phyloP scores from a whole-genome alignment of 2,113 vertebrate genomes.

The Bufo bufo region DNA sequence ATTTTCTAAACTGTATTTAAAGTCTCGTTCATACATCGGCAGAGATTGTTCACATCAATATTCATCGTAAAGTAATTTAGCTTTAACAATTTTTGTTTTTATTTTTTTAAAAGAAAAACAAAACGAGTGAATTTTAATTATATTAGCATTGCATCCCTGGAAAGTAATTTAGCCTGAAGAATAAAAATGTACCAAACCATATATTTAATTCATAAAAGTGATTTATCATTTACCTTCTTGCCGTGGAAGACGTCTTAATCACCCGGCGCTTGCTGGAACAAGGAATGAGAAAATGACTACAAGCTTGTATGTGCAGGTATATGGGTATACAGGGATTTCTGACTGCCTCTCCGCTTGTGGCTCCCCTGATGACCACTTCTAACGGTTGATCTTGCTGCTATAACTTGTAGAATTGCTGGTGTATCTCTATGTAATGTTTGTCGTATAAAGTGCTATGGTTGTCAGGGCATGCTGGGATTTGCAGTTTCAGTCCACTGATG shows the following conservation, averaged over 20 bases:
- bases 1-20: slow-evolving; percentile 10
- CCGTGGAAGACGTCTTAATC: neutral
- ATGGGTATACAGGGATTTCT: neutral
- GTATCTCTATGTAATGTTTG: too few relatives aligned
- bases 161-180: slow-evolving; percentile 34
- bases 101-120: slow-evolving; percentile 30
- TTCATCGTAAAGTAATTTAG: slow-evolving; percentile 28
- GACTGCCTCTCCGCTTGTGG: neutral
- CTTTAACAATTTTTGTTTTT: neutral
- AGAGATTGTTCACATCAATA: slow-evolving; percentile 35
- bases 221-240: slow-evolving; percentile 36
- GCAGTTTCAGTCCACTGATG: too few relatives aligned
- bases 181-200: slow-evolving; percentile 38
- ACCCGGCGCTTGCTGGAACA: neutral
- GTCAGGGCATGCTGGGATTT: too few relatives aligned
- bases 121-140: slow-evolving; percentile 43
- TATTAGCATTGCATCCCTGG: slow-evolving; percentile 23
- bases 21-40: slow-evolving; percentile 5
- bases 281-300: slow-evolving; percentile 1
- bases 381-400: too few relatives aligned
- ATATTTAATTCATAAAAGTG: slow-evolving; percentile 46
- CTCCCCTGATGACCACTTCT: neutral
- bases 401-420: too few relatives aligned
- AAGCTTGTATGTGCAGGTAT: neutral
- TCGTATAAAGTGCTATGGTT: too few relatives aligned